Base-by-base conservation (phyloP, 2,113 vertebrate genomes). In the Neotragus moschatus region DNA sequence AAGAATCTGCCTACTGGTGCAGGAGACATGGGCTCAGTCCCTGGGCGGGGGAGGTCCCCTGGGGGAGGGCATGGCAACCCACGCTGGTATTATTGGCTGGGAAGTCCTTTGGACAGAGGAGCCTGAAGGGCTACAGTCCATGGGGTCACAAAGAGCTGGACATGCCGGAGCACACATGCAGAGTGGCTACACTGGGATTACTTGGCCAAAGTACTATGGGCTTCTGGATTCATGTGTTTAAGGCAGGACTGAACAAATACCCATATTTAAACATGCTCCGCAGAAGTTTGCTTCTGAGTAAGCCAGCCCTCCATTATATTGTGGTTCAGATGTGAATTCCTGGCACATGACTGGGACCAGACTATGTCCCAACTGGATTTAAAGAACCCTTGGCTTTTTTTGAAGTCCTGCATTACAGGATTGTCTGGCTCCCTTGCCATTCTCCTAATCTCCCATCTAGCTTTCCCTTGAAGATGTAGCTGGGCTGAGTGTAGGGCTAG, bases 1-100 rank as follows among this genome's bases (percentile, higher is more conserved):
- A 26, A 75, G 70, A 75, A 43, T 14, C 70, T 0, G 0, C 36
- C 23, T 43, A 4, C 4, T 0, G 1, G 2, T 75, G 70, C 23
- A 75, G 36, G 70, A 43, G 23, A 75, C 36, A 0, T 43, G 36
- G 36, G 70, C 43, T 43, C 11, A 0, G 26, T 43, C 23, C 39
- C 12, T 75, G 70, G 23, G 36, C 39, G 26, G 70, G 23, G 70
- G 7, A 75, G 70, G 7, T 75, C 23, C 23, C 23, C 36, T 43
- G 36, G 36, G 43, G 36, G 70, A 75, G 70, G 36, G 23, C 21
- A 39, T 75, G 36, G 36, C 70, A 43, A 26, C 6, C 70, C 23
- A 12, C 70, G 26, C 70, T 0, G 1, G 23, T 25, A 75, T 75
- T 43, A 11, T 75, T 7, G 70, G 36, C 70, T 75, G 70, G 70